Base-by-base conservation (phyloP, 2,797 vertebrate species). In the Zenarchopterus dispar region DNA sequence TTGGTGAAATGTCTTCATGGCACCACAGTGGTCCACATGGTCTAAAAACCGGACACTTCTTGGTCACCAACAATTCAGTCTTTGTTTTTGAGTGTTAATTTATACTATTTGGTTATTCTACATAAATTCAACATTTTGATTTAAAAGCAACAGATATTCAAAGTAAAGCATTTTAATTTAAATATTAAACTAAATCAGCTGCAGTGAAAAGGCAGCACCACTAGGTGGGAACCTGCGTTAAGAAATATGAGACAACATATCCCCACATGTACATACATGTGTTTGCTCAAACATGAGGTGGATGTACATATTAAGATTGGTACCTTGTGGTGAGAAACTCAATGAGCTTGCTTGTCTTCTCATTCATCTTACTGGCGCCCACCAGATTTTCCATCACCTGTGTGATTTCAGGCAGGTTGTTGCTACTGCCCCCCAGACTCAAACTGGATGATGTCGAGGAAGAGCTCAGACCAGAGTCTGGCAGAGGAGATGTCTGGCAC, bases 1-100 rank as follows among this genome's bases (percentile, higher is more conserved):
- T 99, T 65, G 97, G 95, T 19, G 96, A 98, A 90, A 98, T 98
- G 86, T 99, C 98, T 89, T 99, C 97, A 47, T 99, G 97, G 89
- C 95, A 97, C 98, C 98, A 99, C 61, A 99, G 94, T 0, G 98
- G 95, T 78, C 97, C 97, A 74, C 94, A 96, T 0, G 93, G 92
- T 89, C 97, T 98, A 82, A 81, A 86, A 28, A 70, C 62, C 13
- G 5, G 13, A 28, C 4, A n/a, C 56, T 22, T 23, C 3, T 17
- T 23, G 1, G 17, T 79, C 36, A 73, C n/a, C 31, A 49, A 63
- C 18, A 61, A 22, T 1, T n/a, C 18, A 59, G 33, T 36, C 33
- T 36, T 39, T 15, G 36, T 1, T 15, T 3, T 39, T 39, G 9
- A 10, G 33, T 10, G 2, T 36, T 4, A 28, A 4, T 28, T 28